Conservation (phyloP, 2,797 vertebrate genomes). For the Melopsittacus undulatus region DNA sequence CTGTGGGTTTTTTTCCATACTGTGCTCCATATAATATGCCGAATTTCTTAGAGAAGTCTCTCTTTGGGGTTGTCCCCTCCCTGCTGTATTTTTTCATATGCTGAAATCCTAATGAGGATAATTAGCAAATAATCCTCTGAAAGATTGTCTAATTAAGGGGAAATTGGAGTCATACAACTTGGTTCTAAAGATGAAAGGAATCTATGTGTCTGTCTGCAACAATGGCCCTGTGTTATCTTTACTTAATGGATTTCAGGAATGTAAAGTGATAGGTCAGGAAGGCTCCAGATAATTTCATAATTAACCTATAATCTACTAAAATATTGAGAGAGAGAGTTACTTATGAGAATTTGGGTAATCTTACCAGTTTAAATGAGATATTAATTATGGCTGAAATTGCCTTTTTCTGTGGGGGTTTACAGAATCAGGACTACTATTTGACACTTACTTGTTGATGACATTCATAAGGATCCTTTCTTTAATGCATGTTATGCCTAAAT, state of each 20-base stretch:
- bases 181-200: constrained; percentile 17
- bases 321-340: background rate
- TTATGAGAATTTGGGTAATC: background rate
- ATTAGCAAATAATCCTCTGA: constrained; percentile 11
- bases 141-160: constrained; percentile 36
- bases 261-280: background rate
- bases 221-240: background rate
- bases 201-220: background rate
- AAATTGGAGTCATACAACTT: constrained; percentile 7
- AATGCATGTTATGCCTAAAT: background rate
- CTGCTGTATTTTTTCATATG: background rate
- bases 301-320: background rate
- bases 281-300: background rate
- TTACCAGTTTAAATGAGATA: background rate
- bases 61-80: fast-evolving
- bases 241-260: constrained; percentile 3
- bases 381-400: background rate
- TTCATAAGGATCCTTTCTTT: background rate
- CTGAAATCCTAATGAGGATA: constrained; percentile 12
- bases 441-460: background rate
- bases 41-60: background rate
- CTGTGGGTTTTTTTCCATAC: background rate
- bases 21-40: background rate
- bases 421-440: background rate
- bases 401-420: background rate